phyloP scores from a whole-genome alignment of 2,113 vertebrate species.

The Tricholaema leucomelas region DNA sequence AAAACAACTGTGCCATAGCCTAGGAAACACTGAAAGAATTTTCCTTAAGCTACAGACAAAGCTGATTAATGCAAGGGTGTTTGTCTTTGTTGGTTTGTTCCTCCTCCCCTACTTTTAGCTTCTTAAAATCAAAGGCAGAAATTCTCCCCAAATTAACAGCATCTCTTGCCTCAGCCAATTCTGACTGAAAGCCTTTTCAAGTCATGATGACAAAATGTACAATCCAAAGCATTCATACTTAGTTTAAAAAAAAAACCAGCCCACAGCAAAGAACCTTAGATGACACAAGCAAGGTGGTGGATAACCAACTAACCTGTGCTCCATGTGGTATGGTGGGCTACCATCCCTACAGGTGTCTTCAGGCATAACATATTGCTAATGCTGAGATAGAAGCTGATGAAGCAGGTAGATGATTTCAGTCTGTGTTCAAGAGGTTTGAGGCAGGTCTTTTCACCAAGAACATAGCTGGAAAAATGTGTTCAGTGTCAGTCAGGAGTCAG shows the following conservation, averaged over 20 bases:
- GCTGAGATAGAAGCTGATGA: background rate
- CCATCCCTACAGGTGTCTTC: background rate
- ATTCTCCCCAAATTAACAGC: background rate
- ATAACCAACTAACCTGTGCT: background rate
- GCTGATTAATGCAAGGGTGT: background rate
- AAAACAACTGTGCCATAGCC: background rate
- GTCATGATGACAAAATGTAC: background rate
- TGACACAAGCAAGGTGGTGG: background rate
- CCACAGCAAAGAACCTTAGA: background rate
- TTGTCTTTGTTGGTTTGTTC: too few species aligned
- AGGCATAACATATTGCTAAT: background rate
- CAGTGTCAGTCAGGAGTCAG: accelerated
- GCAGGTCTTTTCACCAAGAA: background rate
- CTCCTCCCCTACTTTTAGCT: background rate
- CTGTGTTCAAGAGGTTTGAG: background rate
- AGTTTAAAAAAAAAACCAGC: background rate
- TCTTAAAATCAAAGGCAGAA: background rate
- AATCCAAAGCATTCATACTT: background rate
- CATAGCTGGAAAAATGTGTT: background rate
- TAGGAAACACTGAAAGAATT: background rate
- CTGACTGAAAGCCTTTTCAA: background rate
- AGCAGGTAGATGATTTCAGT: background rate
- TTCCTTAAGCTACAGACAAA: background rate
- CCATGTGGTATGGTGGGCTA: accelerated
- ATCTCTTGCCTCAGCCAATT: background rate